phyloP scores from a whole-genome alignment of 1,140 invertebrate species.

The Fopius arisanus region DNA sequence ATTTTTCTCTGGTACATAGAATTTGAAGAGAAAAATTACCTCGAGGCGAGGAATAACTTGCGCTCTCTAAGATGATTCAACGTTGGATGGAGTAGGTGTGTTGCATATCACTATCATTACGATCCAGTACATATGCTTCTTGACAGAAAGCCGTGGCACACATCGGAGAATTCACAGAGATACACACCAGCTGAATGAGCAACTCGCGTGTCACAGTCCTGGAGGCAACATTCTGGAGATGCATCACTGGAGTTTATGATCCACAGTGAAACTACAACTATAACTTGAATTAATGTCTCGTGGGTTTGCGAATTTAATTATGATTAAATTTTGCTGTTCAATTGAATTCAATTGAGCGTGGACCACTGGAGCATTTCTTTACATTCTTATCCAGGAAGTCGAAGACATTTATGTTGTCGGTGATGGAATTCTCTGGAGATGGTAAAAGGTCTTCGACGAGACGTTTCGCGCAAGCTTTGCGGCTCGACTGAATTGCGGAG shows the following conservation, averaged over 20 bases:
- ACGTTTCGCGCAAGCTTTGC: slow-evolving; percentile 15
- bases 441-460: neutral
- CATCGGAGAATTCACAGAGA: neutral
- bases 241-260: neutral
- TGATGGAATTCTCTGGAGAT: neutral
- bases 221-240: neutral
- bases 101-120: neutral
- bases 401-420: neutral
- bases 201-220: neutral
- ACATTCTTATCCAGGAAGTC: too few relatives aligned
- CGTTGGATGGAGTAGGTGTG: neutral
- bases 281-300: neutral
- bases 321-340: neutral
- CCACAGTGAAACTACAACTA: neutral
- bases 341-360: neutral
- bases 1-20: too few relatives aligned
- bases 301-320: neutral
- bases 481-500: slow-evolving; percentile 11
- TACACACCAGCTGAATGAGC: neutral
- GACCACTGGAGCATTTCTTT: neutral
- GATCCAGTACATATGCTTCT: neutral
- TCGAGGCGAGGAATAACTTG: neutral
- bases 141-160: neutral
- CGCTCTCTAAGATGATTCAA: neutral
- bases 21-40: neutral